These are phyloP conservation scores for Orthonychiurus folsomi DNA, from an alignment of 2,888 invertebrate species.

Conservation along the genomic window DNA sequence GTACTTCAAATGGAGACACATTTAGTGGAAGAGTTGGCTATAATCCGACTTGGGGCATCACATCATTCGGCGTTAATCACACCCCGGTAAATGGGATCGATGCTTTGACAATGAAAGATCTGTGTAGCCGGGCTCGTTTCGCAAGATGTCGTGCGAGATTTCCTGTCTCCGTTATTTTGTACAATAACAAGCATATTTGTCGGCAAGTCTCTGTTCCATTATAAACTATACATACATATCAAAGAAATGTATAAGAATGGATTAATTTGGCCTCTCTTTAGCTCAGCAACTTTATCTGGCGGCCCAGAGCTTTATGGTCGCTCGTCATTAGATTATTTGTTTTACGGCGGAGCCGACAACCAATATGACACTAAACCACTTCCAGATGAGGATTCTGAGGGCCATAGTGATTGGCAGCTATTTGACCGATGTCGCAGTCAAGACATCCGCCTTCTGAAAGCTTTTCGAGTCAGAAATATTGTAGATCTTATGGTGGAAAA, in stretches of 20 bases:
- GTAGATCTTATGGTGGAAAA: slow-evolving; percentile 77
- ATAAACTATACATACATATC: background rate
- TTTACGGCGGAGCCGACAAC: slow-evolving; percentile 44
- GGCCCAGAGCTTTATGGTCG: slow-evolving; percentile 65
- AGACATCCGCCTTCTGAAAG: slow-evolving; percentile 62
- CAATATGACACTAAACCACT: slow-evolving; percentile 28
- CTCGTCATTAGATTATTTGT: slow-evolving; percentile 53
- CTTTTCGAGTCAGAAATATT: slow-evolving; percentile 61
- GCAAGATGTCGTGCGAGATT: slow-evolving; percentile 68
- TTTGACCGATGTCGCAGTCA: slow-evolving; percentile 56
- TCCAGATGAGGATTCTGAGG: slow-evolving; percentile 38
- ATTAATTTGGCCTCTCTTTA: slow-evolving; percentile 43
- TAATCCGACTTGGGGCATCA: slow-evolving; percentile 6
- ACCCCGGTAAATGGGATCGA: slow-evolving; percentile 45
- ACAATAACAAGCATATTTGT: slow-evolving; percentile 61
- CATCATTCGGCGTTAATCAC: slow-evolving; percentile 17
- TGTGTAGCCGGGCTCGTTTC: slow-evolving; percentile 58
- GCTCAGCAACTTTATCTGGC: slow-evolving; percentile 65
- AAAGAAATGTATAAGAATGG: slow-evolving; percentile 9
- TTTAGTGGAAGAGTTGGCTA: slow-evolving; percentile 14
- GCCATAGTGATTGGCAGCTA: slow-evolving; percentile 49
- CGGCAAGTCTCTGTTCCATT: slow-evolving; percentile 43
- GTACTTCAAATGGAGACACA: background rate
- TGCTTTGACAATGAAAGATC: slow-evolving; percentile 52
- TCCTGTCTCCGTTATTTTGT: slow-evolving; percentile 66